These are phyloP conservation scores for Eumaeus atala DNA, from an alignment of 1,140 invertebrate genomes.

Conservation along the genomic window DNA sequence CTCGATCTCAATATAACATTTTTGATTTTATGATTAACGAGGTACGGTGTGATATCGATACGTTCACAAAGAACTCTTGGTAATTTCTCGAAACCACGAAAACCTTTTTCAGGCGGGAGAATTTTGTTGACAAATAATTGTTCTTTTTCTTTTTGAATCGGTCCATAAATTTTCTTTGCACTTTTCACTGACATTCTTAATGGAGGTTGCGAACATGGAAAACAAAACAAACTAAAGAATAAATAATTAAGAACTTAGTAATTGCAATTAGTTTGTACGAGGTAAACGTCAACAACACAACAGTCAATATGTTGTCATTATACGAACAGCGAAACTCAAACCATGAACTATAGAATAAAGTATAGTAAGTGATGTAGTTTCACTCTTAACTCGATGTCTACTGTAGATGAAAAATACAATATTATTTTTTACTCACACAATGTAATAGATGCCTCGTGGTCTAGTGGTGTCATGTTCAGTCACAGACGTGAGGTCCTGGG, in stretches of 20 bases:
- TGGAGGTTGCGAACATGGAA: constrained; percentile 31
- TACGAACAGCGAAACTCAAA: not conserved
- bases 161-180: not conserved
- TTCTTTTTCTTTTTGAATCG: not conserved
- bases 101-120: constrained; percentile 29
- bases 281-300: not conserved
- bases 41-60: constrained; percentile 40
- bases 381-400: no score
- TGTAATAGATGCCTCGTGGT: no score
- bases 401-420: no score
- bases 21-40: constrained; percentile 22
- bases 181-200: constrained; percentile 26
- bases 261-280: no score
- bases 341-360: constrained; percentile 1
- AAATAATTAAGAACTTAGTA: constrained; percentile 15
- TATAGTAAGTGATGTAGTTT: no score
- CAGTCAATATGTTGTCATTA: not conserved
- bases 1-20: constrained; percentile 3
- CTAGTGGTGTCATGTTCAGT: no score
- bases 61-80: constrained; percentile 37
- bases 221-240: constrained; percentile 35
- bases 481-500: no score
- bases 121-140: constrained; percentile 17
- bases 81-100: constrained; percentile 41
- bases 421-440: no score